Evolutionary conservation across 2,888 invertebrate species (phyloP), one percentile per base, ranked within the genome.

Genomic region (Orchesellides sinensis): DNA sequence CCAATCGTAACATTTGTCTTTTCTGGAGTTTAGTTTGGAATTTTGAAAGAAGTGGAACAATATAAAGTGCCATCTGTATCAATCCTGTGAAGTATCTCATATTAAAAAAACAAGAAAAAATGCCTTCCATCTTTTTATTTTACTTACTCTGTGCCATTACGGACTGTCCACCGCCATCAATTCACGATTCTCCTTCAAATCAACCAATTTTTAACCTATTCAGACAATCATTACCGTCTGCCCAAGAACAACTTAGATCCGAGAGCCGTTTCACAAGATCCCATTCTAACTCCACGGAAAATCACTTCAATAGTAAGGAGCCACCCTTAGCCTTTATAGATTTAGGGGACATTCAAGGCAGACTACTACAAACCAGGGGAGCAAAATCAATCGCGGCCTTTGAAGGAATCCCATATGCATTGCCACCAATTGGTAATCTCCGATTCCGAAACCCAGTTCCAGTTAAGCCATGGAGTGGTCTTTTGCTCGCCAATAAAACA

Each of bases 401-500:
- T 68, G 52, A 75, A 54, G 96, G 97, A 4, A 95, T 97, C 85
- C 97, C 97, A 17, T 97, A 96, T 89, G 97, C 96, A 4, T 95
- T 96, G 90, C 95, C 97, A 0, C 97, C 97, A 1, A 90, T 96
- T 47, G 96, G 96, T 6, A 84, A 89, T 69, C 92, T 96, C 83
- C 92, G 97, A 89, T 97, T 97, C 91, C 92, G 95, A 56, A 94
- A 95, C 88, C 97, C 97, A 14, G 94, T 95, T 70, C 95, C 96
- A 14, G 93, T 95, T 80, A 12, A 95, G 86, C 95, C 95, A 0
- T 96, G 96, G 96, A 94, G 95, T 89, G 96, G 96, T 0, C 93
- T 78, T 8, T 21, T 68, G 23, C 35, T 82, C 23, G 84, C 85
- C 0, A 83, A 87, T 56, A 68, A 70, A 32, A 84, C 84, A 14